Conservation (phyloP, 2,797 vertebrate species). For the Lophura swinhoii region DNA sequence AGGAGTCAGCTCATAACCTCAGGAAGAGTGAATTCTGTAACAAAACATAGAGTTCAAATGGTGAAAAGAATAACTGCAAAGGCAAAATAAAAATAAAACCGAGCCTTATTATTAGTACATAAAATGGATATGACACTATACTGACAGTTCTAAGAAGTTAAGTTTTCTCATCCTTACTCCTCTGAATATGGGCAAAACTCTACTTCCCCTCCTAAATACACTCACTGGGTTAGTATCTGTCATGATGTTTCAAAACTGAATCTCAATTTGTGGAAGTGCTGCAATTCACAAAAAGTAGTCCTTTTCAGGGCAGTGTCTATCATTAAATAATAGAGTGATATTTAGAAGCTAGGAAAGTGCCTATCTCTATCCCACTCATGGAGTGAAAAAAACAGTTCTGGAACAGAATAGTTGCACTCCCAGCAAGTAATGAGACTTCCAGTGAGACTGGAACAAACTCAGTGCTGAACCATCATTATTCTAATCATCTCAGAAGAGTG, state of each 20-base stretch:
- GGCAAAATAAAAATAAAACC: not conserved
- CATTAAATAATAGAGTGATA: not conserved
- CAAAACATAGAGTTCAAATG: not conserved
- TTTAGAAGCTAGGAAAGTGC: not conserved
- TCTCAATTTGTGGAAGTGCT: not conserved
- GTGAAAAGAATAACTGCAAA: not conserved
- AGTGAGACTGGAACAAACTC: not conserved
- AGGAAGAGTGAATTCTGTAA: not conserved
- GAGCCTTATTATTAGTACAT: not conserved
- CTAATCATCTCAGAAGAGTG: not conserved
- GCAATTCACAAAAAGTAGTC: not conserved
- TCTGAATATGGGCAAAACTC: not conserved
- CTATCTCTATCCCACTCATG: not conserved
- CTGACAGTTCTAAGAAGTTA: not conserved
- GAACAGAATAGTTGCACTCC: not conserved
- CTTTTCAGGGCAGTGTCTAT: not conserved
- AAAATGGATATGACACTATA: not conserved
- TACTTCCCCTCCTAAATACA: not conserved
- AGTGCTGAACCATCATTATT: not conserved
- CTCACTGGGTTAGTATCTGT: accelerated
- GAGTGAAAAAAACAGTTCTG: not conserved
- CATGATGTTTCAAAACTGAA: not conserved
- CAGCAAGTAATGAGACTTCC: not conserved
- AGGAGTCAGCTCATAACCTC: not conserved
- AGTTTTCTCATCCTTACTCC: not conserved